Percentiles rank a stretch among this genome's conserved stretches.
phyloP scores from a whole-genome alignment of 2,113 vertebrate genomes.

The Amblyopsis rosae region DNA sequence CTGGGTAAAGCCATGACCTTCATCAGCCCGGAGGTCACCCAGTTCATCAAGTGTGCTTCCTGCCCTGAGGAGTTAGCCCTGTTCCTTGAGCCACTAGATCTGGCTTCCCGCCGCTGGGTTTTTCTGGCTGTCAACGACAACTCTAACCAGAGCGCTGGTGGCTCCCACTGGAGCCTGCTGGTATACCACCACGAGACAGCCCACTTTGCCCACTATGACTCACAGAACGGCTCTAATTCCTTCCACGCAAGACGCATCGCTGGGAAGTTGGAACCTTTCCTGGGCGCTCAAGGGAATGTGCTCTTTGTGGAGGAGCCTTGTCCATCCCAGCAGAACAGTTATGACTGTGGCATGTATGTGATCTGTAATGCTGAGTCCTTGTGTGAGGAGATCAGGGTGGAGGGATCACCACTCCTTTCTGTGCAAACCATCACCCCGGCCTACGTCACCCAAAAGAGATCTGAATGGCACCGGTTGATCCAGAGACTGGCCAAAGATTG shows the following conservation, averaged over 20 bases:
- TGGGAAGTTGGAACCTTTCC: conserved; percentile 83
- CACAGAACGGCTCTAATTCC: conserved; percentile 86
- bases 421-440: conserved; percentile 85
- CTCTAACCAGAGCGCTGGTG: conserved; percentile 87
- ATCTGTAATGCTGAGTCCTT: conserved; percentile 90
- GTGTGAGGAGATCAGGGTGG: conserved; percentile 75
- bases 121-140: conserved; percentile 96
- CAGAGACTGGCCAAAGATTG: conserved; percentile 81
- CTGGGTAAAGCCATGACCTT: conserved; percentile 79
- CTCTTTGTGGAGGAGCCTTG: conserved; percentile 86
- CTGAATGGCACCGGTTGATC: conserved; percentile 88
- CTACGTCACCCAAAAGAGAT: conserved; percentile 88
- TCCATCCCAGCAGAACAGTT: conserved; percentile 94
- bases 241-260: conserved; percentile 86
- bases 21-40: conserved; percentile 93
- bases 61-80: conserved; percentile 84
- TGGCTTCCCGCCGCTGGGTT: conserved; percentile 80
- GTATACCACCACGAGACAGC: conserved; percentile 83
- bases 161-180: conserved; percentile 95
- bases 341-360: conserved; percentile 98
- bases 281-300: conserved; percentile 74
- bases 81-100: conserved; percentile 89
- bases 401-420: conserved; percentile 70
- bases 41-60: conserved; percentile 94
- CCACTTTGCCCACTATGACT: conserved; percentile 92